These are phyloP conservation scores for Ondatra zibethicus DNA, from an alignment of 2,113 vertebrate genomes.

Conservation along the genomic window DNA sequence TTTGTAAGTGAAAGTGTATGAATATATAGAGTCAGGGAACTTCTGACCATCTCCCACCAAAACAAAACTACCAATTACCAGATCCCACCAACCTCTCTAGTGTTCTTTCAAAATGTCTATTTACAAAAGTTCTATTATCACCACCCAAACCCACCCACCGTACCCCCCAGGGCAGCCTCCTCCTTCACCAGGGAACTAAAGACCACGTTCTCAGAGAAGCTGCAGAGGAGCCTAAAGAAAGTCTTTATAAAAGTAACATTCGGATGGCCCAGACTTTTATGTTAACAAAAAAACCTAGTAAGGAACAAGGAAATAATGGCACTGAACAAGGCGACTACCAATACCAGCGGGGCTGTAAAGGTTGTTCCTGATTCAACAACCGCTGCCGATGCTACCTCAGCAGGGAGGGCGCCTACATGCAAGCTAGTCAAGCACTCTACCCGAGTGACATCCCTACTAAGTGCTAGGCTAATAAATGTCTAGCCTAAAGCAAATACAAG, in stretches of 20 bases:
- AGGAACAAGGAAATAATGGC: not conserved
- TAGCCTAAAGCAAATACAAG: accelerated
- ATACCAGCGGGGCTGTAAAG: not conserved
- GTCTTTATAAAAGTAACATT: not conserved
- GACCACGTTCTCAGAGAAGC: not conserved
- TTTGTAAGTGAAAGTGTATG: not conserved
- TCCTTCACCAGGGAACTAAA: no score
- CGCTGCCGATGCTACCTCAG: not conserved
- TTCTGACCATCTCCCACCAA: not conserved
- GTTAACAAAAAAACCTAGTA: not conserved
- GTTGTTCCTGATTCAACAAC: not conserved
- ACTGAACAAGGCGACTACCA: not conserved
- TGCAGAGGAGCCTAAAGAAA: not conserved
- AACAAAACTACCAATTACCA: not conserved
- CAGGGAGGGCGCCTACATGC: not conserved
- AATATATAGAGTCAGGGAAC: not conserved
- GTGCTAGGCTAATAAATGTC: no score
- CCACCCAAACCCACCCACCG: accelerated
- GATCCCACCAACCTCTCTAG: not conserved
- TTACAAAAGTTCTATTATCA: not conserved
- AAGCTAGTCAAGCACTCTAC: not conserved
- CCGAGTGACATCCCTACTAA: not conserved
- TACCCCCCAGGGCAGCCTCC: not conserved
- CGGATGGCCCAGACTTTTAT: no score
- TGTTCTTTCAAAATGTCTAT: not conserved